Base-by-base conservation (phyloP, 1,140 invertebrate species). In the Zaprionus lachaisei region DNA sequence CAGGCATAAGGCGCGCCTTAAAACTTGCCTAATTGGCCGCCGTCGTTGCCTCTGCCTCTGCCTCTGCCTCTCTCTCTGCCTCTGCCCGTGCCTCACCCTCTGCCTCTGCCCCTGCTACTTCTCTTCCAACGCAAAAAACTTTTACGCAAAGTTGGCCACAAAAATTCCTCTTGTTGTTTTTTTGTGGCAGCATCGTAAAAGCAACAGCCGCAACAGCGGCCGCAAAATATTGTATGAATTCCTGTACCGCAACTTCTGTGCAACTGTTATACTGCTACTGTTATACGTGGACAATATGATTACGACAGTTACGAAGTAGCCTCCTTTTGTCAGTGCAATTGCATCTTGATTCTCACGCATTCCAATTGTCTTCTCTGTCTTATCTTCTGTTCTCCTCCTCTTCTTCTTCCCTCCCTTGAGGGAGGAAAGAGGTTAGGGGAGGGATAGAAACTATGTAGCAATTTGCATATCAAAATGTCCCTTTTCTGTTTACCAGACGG, bases 11-110 rank as follows among this genome's bases (percentile, higher is more conserved):
- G 65, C 38, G 38, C 47, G 15, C 20, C 66, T 73, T 67, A 49
- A 85, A 85, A 75, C 79, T 69, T 75, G 82, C 82, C 82, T 84
- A 84, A 84, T 84, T 84, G 82, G 60, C 69, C 57, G 49, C 55
- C 47, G 64, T 31, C 20, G 17, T 7, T 37, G 57, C n/a, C n/a
- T 11, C 55, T 22, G 65, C 22, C 37, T 0, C 12, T 14, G 37
- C 14, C 56, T 11, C 64, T 26, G 22, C 38, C n/a, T n/a, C n/a
- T n/a, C n/a, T n/a, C 6, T 1, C 7, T 24, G 49, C 51, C 4
- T 38, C 24, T 28, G 11, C 20, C 20, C 1, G 1, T 20, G 20
- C 20, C 20, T 20, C 20, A n/a, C n/a, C 24, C n/a, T 31, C n/a
- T 9, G 28, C 12, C 20, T 9, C 11, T 6, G 28, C 31, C 38